Base-by-base conservation (phyloP, 2,113 vertebrate genomes). In the Struthidea cinerea region DNA sequence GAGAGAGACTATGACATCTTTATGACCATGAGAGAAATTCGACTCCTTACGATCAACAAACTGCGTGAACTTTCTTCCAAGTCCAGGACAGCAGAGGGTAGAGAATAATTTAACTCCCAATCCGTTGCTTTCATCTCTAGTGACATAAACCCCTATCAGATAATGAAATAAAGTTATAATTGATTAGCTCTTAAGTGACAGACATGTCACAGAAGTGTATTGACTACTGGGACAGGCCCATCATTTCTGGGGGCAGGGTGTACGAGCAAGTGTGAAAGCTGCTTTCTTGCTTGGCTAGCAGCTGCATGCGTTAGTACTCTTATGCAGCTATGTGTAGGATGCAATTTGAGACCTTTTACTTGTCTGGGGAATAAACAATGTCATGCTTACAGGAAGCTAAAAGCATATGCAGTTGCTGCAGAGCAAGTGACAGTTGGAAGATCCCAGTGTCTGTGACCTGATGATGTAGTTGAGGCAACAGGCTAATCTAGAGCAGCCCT, bases 11-110 rank as follows among this genome's bases (percentile, higher is more conserved):
- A 99, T 1, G 98, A 99, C 92, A 98, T 99, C 3, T 94, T 98
- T 60, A 98, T 99, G 98, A 96, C 98, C 18, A 99, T 99, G 99
- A 98, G 99, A 41, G 99, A 99, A 46, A 98, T 99, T 42, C 97
- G 98, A 32, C 98, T 98, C 64, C 98, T 99, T 56, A 99, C 99
- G 1, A 98, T 99, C 87, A 98, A 98, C 89, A 99, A 98, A 90
- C 97, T 99, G 28, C 97, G 98, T 13, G 98, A 99, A 53, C 97
- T 99, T 52, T 97, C 98, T 49, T 96, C 94, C 46, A 97, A 98
- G 50, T 74, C 97, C 2, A 49, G 90, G 23, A 65, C 89, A 13
- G 55, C 93, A 26, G 94, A 97, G 7, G 98, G 99, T 99, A 96
- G 37, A n/a, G n/a, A 68, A 83, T 26, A 33, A 73, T 52, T 60